Conservation (phyloP, 2,888 invertebrate genomes). For the Abrostola triplasia region DNA sequence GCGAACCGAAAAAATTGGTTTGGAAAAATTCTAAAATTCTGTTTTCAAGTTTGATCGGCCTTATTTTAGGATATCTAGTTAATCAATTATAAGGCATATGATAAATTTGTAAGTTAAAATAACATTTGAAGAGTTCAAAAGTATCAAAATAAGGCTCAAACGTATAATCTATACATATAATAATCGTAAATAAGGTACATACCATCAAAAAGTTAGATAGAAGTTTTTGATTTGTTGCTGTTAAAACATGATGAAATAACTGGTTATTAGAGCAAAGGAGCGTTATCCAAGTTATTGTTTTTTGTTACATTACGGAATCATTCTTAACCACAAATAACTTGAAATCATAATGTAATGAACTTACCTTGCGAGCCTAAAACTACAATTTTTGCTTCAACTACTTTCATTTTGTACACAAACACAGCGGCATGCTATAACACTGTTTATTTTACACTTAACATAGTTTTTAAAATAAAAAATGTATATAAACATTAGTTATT, state of each 20-base stretch:
- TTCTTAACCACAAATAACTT: constrained; percentile 23
- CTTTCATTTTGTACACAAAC: constrained; percentile 89
- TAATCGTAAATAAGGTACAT: neutral
- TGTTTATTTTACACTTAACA: constrained; percentile 50
- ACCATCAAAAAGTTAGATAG: neutral
- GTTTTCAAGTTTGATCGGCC: too few species aligned
- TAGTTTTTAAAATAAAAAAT: constrained; percentile 36
- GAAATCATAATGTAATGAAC: constrained; percentile 39
- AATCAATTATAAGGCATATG: too few species aligned
- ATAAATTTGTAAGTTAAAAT: too few species aligned
- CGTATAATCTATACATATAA: too few species aligned
- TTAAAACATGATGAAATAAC: constrained; percentile 22
- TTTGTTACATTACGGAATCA: constrained; percentile 42
- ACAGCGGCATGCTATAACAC: constrained; percentile 35
- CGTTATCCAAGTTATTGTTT: constrained; percentile 21
- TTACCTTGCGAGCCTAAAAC: constrained; percentile 94
- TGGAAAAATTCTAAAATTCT: too few species aligned
- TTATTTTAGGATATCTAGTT: too few species aligned
- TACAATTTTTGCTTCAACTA: constrained; percentile 95
- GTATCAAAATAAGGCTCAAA: neutral
- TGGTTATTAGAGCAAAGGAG: constrained; percentile 2
- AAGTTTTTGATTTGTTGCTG: neutral
- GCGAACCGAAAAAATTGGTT: too few species aligned
- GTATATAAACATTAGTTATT: constrained; percentile 42
- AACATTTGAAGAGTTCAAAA: too few species aligned